Base-by-base conservation (phyloP, 2,888 invertebrate species). In the Lochmaea crataegi region DNA sequence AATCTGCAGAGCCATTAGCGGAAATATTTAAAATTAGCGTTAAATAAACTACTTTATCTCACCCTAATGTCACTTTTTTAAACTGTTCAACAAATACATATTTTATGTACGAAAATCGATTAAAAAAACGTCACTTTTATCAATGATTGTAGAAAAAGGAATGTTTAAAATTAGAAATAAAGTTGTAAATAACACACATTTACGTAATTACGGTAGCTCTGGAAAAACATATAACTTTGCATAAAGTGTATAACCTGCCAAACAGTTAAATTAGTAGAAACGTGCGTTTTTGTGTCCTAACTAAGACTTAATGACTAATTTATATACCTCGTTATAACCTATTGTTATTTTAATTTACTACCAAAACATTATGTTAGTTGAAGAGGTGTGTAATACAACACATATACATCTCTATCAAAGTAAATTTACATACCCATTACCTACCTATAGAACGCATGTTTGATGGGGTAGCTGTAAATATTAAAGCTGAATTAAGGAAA, bases 311-410 rank as follows among this genome's bases (percentile, higher is more conserved):
- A 72, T 72, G 63, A 72, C 38, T 60, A 68, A 68, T 68, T 68
- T 68, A 68, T 68, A 68, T 68, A 68, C 60, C n/a, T 69, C 73
- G 61, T 73, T 73, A 73, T 41, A 58, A 42, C 61, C 65, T 58
- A 73, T 73, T 73, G 73, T 73, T 69, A 63, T 73, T 73, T 69
- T 69, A 69, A 73, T 69, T 73, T 65, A 60, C 73, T 61, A 61
- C 69, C 66, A 61, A 73, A 71, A 67, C 45, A 57, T 71, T 16
- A 48, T 71, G 58, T 71, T 45, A 56, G 60, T 26, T 65, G 48
- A 65, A 58, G 58, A 65, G 67, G 58, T 57, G 18, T 63, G 61
- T 63, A 63, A 63, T 63, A 63, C 42, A 65, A 56, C 42, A 70
- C 22, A 70, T 26, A 60, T 60, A 61, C 64, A 38, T 70, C 70